Percentiles rank a stretch among this genome's conserved stretches.
Evolutionary conservation across 1,140 invertebrate genomes (phyloP).

Genomic region (Idris sp.): DNA sequence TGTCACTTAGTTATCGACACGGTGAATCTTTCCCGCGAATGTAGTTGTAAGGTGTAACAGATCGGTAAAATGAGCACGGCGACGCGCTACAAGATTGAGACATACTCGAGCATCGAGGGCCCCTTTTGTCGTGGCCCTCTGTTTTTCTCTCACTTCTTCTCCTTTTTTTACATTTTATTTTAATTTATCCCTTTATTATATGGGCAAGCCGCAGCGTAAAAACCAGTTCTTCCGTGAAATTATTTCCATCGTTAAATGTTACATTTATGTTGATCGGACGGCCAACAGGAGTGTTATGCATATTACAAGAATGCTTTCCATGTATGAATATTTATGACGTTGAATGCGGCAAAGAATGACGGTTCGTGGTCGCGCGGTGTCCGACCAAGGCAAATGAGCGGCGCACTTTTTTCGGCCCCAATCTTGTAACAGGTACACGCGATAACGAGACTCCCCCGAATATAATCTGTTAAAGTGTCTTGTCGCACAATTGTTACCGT

Average conservation of each 20-base stretch:
- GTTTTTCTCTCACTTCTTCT: slow-evolving; percentile 1
- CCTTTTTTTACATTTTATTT: no score
- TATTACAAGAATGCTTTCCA: slow-evolving; percentile 64
- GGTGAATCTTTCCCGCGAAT: slow-evolving; percentile 47
- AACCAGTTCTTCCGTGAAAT: slow-evolving; percentile 68
- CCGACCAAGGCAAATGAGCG: slow-evolving; percentile 55
- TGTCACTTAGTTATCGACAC: slow-evolving; percentile 50
- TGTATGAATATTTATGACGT: slow-evolving; percentile 72
- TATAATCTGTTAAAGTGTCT: slow-evolving; percentile 43
- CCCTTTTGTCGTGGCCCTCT: slow-evolving; percentile 41
- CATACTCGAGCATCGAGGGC: slow-evolving; percentile 48
- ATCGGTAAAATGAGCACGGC: slow-evolving; percentile 57
- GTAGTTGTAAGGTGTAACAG: slow-evolving; percentile 53
- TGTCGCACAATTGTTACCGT: slow-evolving; percentile 45
- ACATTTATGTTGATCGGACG: slow-evolving; percentile 71
- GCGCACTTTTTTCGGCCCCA: slow-evolving; percentile 41
- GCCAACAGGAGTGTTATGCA: slow-evolving; percentile 60
- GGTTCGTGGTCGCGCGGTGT: slow-evolving; percentile 37
- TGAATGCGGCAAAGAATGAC: slow-evolving; percentile 57
- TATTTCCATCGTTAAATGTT: slow-evolving; percentile 71
- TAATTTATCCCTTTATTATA: slow-evolving; percentile 1
- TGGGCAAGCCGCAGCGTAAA: slow-evolving; percentile 32
- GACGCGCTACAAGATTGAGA: slow-evolving; percentile 63
- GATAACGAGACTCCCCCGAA: slow-evolving; percentile 51
- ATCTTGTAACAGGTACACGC: slow-evolving; percentile 59